Evolutionary conservation across 2,113 vertebrate genomes (phyloP), one percentile per base, ranked within the genome.

Genomic region (Uria aalge): DNA sequence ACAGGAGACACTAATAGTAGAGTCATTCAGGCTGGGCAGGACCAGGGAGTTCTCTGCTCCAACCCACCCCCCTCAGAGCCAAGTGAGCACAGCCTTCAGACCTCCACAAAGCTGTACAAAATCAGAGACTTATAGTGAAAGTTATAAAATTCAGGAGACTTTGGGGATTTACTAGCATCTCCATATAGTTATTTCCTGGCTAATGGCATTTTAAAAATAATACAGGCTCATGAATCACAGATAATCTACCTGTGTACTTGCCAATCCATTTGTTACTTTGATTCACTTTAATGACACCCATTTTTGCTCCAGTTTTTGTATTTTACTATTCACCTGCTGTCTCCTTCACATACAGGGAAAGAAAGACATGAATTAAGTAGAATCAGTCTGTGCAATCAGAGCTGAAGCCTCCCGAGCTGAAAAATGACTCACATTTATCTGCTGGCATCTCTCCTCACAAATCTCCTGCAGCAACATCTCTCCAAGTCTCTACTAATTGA

Each of bases 191-290:
- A 43, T 72, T 45, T 24, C 41, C 47, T 79, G 41, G 22, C 9
- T 94, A 85, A 89, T 79, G 84, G 67, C 86, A 48, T 69, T 91
- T 96, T 36, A 50, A 92, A 94, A 91, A 66, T 57, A 88, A 80
- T 89, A 62, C 15, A n/a, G 62, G 48, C n/a, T 92, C 71, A 59
- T 91, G 94, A 97, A 94, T 97, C 93, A 96, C 57, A 95, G 93
- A 85, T 96, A 96, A 97, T 94, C 57, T 96, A 69, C 81, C 89
- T 79, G 41, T 92, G 89, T 89, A 89, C 62, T 97, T 96, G 81
- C 81, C 86, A 86, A 94, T 90, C 57, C 66, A 57, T 80, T 94
- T 94, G 85, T 69, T 94, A 87, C 83, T 96, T 95, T 94, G 87
- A 97, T 94, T 95, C 89, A 73, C 84, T 85, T 75, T 92, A 96